Percentiles rank a stretch among this genome's conserved stretches.
Conservation (phyloP, 2,888 invertebrate genomes). For the Selenia dentaria region DNA sequence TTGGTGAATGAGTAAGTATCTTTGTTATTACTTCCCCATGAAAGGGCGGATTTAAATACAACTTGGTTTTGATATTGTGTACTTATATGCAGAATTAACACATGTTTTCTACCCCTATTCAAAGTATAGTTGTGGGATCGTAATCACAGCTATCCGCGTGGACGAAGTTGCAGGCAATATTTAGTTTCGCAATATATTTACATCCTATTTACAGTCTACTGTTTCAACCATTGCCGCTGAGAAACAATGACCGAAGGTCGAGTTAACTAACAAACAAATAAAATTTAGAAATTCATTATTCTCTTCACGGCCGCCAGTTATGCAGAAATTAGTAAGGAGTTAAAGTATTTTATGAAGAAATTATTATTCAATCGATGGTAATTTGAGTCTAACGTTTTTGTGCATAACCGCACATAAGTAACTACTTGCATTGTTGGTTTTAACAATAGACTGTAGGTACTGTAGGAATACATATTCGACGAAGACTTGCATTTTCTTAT, state of each 20-base stretch:
- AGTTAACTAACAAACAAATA: slow-evolving; percentile 16
- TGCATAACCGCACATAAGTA: slow-evolving; percentile 9
- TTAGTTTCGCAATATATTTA: too few relatives aligned
- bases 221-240: slow-evolving; percentile 13
- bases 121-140: too few relatives aligned
- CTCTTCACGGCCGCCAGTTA: slow-evolving; percentile 3
- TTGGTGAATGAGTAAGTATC: too few relatives aligned
- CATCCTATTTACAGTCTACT: too few relatives aligned
- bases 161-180: too few relatives aligned
- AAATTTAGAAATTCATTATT: slow-evolving; percentile 15
- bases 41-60: too few relatives aligned
- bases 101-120: too few relatives aligned
- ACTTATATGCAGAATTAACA: too few relatives aligned
- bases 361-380: background rate
- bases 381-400: slow-evolving; percentile 14
- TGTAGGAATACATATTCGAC: background rate
- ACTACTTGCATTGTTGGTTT: slow-evolving; percentile 15
- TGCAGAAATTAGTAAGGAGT: slow-evolving; percentile 5
- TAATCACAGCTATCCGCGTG: too few relatives aligned
- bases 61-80: too few relatives aligned
- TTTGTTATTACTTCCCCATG: too few relatives aligned
- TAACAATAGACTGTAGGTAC: slow-evolving; percentile 9
- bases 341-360: background rate
- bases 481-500: slow-evolving; percentile 6
- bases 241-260: slow-evolving; percentile 21